A percentile compares a stretch with the other conserved stretches of the same genome.
Evolutionary conservation across 2,797 vertebrate species (phyloP).

Genomic region (Eulemur rubriventer): DNA sequence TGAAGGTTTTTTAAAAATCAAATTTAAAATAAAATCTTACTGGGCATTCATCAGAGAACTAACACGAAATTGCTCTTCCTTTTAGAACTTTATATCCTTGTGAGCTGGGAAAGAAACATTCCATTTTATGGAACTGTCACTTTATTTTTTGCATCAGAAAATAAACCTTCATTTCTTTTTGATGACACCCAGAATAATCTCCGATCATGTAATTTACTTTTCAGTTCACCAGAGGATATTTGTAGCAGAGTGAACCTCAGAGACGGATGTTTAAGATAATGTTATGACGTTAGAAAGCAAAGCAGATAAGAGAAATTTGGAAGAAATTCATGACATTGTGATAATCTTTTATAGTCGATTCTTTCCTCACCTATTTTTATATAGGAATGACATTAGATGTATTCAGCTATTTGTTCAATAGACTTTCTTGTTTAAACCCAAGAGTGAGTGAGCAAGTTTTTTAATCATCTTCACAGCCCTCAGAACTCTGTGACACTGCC

Average conservation of each 20-base stretch:
- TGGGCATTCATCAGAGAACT: background rate
- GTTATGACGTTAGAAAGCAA: background rate
- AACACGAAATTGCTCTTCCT: background rate
- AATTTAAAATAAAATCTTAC: slow-evolving; percentile 1
- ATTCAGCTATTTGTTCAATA: background rate
- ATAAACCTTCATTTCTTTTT: slow-evolving; percentile 45
- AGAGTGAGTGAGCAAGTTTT: background rate
- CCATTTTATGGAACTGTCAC: slow-evolving; percentile 5
- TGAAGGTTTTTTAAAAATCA: slow-evolving; percentile 1
- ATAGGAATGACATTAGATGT: background rate
- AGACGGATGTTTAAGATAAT: slow-evolving; percentile 28
- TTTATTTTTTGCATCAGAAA: slow-evolving; percentile 53
- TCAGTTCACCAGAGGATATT: slow-evolving; percentile 42
- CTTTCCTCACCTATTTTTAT: background rate
- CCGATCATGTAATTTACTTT: slow-evolving; percentile 52
- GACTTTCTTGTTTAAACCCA: background rate
- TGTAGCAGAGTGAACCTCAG: background rate
- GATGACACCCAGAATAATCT: slow-evolving; percentile 47
- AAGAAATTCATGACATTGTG: background rate
- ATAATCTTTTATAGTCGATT: slow-evolving; percentile 32
- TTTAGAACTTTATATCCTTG: background rate
- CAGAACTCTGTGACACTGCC: background rate
- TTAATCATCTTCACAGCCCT: background rate
- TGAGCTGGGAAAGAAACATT: background rate
- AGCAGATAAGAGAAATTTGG: background rate